A percentile compares a stretch with the other conserved stretches of the same genome.
phyloP scores from a whole-genome alignment of 1,140 invertebrate species.

The Drosophila azteca region DNA sequence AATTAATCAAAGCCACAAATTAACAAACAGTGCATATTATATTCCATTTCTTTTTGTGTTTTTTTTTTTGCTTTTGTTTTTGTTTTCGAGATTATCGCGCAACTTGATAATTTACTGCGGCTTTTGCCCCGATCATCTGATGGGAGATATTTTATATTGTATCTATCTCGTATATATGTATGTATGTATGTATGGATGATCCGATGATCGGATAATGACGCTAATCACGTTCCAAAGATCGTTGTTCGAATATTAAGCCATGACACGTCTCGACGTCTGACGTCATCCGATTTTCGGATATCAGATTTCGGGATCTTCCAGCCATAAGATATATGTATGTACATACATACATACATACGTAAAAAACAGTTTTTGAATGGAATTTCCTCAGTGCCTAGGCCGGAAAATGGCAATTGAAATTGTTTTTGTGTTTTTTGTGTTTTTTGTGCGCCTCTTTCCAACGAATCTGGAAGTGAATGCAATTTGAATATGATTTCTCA shows the following conservation, averaged over 20 bases:
- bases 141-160: neutral
- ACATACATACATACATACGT: no score
- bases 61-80: conserved; percentile 27
- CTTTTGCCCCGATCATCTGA: conserved; percentile 4
- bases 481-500: conserved; percentile 51
- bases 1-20: no score
- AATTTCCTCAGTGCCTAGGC: conserved; percentile 22
- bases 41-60: neutral
- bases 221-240: conserved; percentile 35
- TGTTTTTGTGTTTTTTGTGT: no score
- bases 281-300: conserved; percentile 26
- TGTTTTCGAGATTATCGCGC: neutral
- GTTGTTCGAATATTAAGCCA: conserved; percentile 32
- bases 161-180: no score
- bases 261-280: conserved; percentile 10
- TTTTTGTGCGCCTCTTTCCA: conserved; percentile 12
- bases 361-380: neutral
- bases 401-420: conserved; percentile 35
- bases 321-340: neutral
- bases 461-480: conserved; percentile 27
- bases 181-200: conserved; percentile 1
- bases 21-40: no score
- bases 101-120: conserved; percentile 23
- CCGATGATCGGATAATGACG: conserved; percentile 29
- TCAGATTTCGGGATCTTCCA: conserved; percentile 10